These are phyloP conservation scores for Cygnus buccinator DNA, from an alignment of 2,113 vertebrate genomes.

Conservation along the genomic window DNA sequence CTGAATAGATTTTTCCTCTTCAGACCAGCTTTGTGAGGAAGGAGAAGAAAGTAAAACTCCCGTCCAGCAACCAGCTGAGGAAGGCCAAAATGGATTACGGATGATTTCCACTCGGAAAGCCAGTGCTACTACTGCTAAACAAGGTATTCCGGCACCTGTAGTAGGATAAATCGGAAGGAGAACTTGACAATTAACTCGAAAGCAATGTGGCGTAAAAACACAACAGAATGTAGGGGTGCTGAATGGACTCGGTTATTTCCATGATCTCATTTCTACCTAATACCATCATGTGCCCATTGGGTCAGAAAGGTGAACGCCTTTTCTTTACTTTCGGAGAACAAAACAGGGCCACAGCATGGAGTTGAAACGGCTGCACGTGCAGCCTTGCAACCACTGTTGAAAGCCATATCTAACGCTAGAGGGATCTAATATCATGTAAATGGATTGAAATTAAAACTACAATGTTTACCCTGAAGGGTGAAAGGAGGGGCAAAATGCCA, in stretches of 20 bases:
- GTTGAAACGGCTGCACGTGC: too few species aligned
- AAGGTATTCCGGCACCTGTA: conserved; percentile 69
- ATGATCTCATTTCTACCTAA: not conserved
- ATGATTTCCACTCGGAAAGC: conserved; percentile 80
- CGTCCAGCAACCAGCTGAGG: conserved; percentile 58
- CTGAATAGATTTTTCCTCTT: conserved; percentile 9
- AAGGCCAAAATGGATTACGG: conserved; percentile 75
- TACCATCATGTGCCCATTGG: accelerated
- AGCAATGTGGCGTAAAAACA: not conserved
- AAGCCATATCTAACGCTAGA: too few species aligned
- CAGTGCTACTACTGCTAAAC: conserved; percentile 48
- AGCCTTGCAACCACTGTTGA: too few species aligned
- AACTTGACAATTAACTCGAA: not conserved
- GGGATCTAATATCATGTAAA: too few species aligned
- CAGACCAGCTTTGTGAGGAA: conserved; percentile 95
- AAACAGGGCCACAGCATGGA: not conserved
- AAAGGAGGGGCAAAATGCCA: too few species aligned
- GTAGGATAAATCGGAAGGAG: not conserved
- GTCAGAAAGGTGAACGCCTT: not conserved
- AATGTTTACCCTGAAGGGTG: too few species aligned
- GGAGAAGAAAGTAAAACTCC: conserved; percentile 86
- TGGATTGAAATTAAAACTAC: too few species aligned
- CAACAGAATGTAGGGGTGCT: accelerated
- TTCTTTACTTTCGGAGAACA: not conserved
- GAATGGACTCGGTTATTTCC: not conserved